Base-by-base conservation (phyloP, 2,888 invertebrate genomes). In the Dyspetes luteomarginatus region DNA sequence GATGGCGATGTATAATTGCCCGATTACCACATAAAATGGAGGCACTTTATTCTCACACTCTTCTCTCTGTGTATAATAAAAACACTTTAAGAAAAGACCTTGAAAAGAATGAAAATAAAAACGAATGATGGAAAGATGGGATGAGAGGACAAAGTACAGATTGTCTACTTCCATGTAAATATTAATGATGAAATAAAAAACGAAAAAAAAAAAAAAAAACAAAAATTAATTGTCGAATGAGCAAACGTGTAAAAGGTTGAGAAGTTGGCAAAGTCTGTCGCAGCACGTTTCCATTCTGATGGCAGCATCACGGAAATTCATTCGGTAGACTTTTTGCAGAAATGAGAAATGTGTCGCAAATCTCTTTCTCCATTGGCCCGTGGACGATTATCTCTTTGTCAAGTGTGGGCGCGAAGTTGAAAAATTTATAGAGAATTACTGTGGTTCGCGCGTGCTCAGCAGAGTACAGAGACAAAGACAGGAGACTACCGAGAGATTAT, bases 351-450 rank as follows among this genome's bases (percentile, higher is more conserved):
- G 58, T 86, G 84, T 75, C 69, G 83, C 81, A 82, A 83, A 84
- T 72, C 78, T 78, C 78, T 65, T 55, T 69, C 52, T 72, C 68
- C 28, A 28, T 12, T 15, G 9, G 36, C n/a, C 24, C n/a, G 24
- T 15, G 56, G 7, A 78, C 76, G 82, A 86, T 88, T 85, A 88
- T 85, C 83, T 84, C 83, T 83, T 85, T 85, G 85, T 83, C 81
- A 81, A 84, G 82, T 81, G 82, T 67, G 36, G 69, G 64, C 78
- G 76, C 77, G 79, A 77, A 58, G 45, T 48, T 30, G 45, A 58
- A 68, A 69, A 50, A 78, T 65, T 56, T 45, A 69, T 69, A 52
- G 72, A 79, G 68, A 79, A 74, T 79, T 74, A 55, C 50, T 28
- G 45, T 5, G 12, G 45, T 45, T 15, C 48, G 48, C 48, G 15